These are phyloP conservation scores for Amphimedon queenslandica DNA, from an alignment of 37 sponge, comb jelly and placozoan genomes.

Conservation along the genomic window DNA sequence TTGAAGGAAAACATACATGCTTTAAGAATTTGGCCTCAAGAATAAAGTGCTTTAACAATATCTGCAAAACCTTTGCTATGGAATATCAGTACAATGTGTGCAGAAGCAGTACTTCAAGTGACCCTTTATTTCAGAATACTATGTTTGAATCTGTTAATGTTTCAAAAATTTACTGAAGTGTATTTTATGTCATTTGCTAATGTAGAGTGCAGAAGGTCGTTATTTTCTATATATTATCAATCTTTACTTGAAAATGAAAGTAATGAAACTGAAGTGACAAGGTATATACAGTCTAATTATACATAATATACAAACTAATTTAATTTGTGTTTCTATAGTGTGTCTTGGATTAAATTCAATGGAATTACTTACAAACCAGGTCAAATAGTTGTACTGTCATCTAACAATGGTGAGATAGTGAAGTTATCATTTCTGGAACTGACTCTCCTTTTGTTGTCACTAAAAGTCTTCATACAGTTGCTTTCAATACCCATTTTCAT, in stretches of 20 bases:
- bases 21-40: constrained; percentile 37
- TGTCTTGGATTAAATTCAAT: background rate
- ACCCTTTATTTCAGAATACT: background rate
- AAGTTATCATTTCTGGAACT: background rate
- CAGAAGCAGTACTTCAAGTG: background rate
- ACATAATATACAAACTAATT: background rate
- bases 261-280: background rate
- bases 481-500: background rate
- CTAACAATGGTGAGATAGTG: background rate
- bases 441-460: background rate
- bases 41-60: constrained; percentile 31
- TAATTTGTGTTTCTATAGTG: background rate
- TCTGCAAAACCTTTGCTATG: constrained; percentile 44
- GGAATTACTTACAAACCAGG: constrained; percentile 13
- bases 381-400: background rate
- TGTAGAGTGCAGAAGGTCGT: too few relatives aligned
- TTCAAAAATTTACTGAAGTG: too few relatives aligned
- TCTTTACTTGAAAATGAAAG: background rate
- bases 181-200: too few relatives aligned
- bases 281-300: background rate
- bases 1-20: constrained; percentile 56
- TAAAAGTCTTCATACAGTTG: background rate
- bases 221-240: background rate
- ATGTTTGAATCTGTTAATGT: background rate
- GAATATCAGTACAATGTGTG: constrained; percentile 24